These are phyloP conservation scores for Hyaena hyaena DNA, from an alignment of 2,113 vertebrate species.

Conservation along the genomic window DNA sequence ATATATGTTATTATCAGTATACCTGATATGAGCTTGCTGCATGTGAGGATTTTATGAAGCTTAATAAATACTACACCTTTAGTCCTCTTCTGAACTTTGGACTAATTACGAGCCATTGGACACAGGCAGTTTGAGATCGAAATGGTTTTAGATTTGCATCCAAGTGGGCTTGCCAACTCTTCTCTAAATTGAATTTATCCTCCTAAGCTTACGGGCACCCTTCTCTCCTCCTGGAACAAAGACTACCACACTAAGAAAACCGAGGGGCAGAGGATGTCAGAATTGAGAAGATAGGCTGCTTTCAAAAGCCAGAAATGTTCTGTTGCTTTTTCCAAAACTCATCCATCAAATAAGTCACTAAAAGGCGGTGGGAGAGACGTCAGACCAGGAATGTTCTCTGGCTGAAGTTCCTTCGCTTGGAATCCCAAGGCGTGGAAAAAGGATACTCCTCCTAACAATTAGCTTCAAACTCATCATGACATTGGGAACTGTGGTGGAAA, in stretches of 20 bases:
- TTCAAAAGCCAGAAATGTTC: neutral
- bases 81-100: neutral
- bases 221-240: neutral
- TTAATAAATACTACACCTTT: neutral
- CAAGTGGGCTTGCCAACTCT: neutral
- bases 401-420: slow-evolving; percentile 7
- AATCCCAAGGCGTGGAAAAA: neutral
- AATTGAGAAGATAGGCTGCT: neutral
- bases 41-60: neutral
- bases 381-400: slow-evolving; percentile 26
- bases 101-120: neutral
- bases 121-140: neutral
- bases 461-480: neutral
- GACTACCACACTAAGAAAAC: neutral
- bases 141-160: slow-evolving; percentile 28
- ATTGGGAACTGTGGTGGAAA: neutral
- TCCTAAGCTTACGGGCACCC: neutral
- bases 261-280: neutral
- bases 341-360: neutral
- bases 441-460: neutral
- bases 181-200: neutral
- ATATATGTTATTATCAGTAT: neutral
- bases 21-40: neutral
- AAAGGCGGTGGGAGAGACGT: neutral
- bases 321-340: slow-evolving; percentile 34